A percentile compares a stretch with the other conserved stretches of the same genome.
These are phyloP conservation scores for Toxotes jaculatrix DNA, from an alignment of 2,113 vertebrate genomes.

Conservation along the genomic window DNA sequence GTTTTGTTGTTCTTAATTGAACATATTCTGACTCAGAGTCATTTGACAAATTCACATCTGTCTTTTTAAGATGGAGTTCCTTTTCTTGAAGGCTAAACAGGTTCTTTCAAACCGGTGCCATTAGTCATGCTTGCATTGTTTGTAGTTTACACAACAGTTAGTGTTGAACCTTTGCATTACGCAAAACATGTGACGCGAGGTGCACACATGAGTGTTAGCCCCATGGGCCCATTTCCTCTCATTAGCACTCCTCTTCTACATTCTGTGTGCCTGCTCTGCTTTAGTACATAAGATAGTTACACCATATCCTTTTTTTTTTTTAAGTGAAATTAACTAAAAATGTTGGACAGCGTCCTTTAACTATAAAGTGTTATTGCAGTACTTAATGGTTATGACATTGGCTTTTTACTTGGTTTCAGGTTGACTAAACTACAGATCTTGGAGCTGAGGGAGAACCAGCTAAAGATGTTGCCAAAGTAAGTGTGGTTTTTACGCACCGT, in stretches of 20 bases:
- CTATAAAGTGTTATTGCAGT: neutral
- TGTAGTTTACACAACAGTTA: constrained; percentile 10
- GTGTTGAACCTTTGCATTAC: constrained; percentile 10
- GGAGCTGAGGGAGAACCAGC: constrained; percentile 98
- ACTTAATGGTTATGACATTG: neutral
- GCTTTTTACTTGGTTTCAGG: constrained; percentile 76
- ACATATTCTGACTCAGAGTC: neutral
- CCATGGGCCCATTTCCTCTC: neutral
- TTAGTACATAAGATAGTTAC: neutral
- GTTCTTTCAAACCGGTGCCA: neutral
- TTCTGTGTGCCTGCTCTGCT: neutral
- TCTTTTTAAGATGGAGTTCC: neutral
- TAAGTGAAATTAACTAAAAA: neutral
- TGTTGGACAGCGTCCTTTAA: neutral
- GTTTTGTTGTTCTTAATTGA: neutral
- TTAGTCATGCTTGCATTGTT: neutral
- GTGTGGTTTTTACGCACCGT: constrained; percentile 10
- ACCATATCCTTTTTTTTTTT: neutral
- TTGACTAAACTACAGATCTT: constrained; percentile 96
- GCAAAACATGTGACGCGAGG: constrained; percentile 12
- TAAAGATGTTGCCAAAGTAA: constrained; percentile 99
- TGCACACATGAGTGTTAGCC: neutral
- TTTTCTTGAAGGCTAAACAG: neutral
- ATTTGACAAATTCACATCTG: neutral
- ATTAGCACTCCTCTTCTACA: neutral